Base-by-base conservation (phyloP, 2,888 invertebrate genomes). In the Orchesella flavescens region DNA sequence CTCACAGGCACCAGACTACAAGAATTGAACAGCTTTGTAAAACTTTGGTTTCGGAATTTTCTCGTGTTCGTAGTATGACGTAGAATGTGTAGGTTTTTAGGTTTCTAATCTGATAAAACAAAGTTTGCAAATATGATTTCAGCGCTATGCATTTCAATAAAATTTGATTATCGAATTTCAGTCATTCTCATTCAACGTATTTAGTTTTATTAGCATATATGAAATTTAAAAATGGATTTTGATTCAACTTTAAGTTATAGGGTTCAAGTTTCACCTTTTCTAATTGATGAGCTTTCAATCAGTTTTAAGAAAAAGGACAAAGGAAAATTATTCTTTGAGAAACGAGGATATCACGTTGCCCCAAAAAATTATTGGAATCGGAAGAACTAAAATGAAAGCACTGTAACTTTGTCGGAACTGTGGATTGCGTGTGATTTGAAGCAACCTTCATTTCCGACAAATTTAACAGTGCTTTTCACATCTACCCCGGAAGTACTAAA, bases 361-460 rank as follows among this genome's bases (percentile, higher is more conserved):
- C n/a, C 49, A 1, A 15, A 12, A 10, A n/a, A 49, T 2, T 12
- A n/a, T n/a, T n/a, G n/a, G n/a, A n/a, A n/a, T n/a, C n/a, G n/a
- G 49, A 49, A 49, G 10, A 12, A 15, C 49, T 19, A 13, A 19
- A 24, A 49, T 57, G 66, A 80, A 57, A 34, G 46, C 23, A 49
- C 57, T 73, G 79, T 76, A 57, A 80, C 24, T 84, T 84, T 84
- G 84, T 84, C 84, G 84, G 84, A 84, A 84, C 80, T 80, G 84
- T 84, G 84, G 84, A 84, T 84, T 84, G 84, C 84, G 61, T 24
- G 61, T 49, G 19, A 66, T 61, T 44, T 21, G 1, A 44, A 46
- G 84, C 84, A 76, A 80, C 76, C 75, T 78, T 76, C 84, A 80
- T 66, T 84, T 79, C 55, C 68, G 84, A 84, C 76, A 77, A 84